Percentiles rank a stretch among this genome's conserved stretches.
Evolutionary conservation across 2,113 vertebrate species (phyloP).

Genomic region (Castor canadensis): DNA sequence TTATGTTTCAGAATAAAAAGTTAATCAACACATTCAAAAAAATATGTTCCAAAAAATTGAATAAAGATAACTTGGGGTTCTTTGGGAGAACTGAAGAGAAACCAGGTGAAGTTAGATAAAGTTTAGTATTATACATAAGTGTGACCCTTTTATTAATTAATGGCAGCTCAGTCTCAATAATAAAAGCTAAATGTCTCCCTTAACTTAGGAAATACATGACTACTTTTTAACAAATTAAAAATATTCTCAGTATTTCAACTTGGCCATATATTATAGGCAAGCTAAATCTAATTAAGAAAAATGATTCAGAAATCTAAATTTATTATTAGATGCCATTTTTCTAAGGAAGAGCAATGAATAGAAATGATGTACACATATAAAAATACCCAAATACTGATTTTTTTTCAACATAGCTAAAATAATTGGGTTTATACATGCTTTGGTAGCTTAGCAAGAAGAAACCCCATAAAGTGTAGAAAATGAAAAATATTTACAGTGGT

Average conservation of each 20-base stretch:
- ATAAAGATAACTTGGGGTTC: background rate
- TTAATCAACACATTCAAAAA: background rate
- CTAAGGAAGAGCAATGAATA: background rate
- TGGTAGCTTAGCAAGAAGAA: background rate
- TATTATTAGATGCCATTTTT: background rate
- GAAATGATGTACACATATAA: background rate
- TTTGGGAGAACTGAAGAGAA: background rate
- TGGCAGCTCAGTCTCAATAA: background rate
- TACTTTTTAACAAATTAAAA: background rate
- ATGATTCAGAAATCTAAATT: background rate
- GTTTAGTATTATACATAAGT: background rate
- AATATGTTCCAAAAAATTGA: background rate
- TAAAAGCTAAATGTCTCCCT: background rate
- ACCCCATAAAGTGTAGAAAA: background rate
- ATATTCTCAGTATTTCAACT: background rate
- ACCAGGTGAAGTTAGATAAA: background rate
- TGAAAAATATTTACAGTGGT: background rate
- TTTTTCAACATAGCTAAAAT: background rate
- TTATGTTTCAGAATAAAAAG: background rate
- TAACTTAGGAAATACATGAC: background rate
- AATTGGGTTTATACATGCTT: background rate
- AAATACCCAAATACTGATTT: background rate
- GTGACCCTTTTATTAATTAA: background rate
- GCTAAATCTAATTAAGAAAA: background rate
- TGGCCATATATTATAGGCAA: background rate